These are phyloP conservation scores for Bimastos eiseni DNA, from an alignment of 2,888 invertebrate genomes.

Conservation along the genomic window DNA sequence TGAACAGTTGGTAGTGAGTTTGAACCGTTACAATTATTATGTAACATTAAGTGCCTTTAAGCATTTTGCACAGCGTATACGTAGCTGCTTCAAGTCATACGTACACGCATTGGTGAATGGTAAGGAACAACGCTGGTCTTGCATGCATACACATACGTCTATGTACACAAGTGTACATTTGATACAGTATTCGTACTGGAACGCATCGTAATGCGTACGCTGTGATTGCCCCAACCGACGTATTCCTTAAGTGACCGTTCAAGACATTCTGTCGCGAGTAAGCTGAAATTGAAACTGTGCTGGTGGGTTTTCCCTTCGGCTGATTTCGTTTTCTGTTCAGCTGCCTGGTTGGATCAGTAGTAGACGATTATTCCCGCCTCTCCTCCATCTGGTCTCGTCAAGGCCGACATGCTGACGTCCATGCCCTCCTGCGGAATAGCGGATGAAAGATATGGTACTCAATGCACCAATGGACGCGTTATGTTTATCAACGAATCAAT, in stretches of 20 bases:
- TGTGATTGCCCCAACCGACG: not conserved
- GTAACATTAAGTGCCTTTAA: too few species aligned
- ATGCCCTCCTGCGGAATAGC: not conserved
- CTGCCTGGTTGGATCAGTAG: not conserved
- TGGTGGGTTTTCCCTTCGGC: not conserved
- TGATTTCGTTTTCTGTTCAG: not conserved
- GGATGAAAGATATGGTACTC: not conserved
- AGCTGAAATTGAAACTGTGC: not conserved
- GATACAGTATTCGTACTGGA: not conserved
- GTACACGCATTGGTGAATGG: not conserved
- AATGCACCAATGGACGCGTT: not conserved
- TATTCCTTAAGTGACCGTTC: not conserved
- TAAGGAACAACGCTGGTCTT: not conserved
- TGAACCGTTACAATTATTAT: too few species aligned
- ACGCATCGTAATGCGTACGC: not conserved
- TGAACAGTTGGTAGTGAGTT: too few species aligned
- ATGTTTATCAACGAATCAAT: not conserved
- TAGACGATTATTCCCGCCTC: not conserved
- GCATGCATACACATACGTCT: not conserved
- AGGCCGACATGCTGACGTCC: constrained; percentile 15
- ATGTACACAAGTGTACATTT: not conserved
- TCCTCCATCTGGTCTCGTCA: not conserved
- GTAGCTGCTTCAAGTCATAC: too few species aligned
- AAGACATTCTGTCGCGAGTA: not conserved
- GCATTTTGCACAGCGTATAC: too few species aligned